phyloP scores from a whole-genome alignment of 2,113 vertebrate genomes.

The Pogonocichla stellata region DNA sequence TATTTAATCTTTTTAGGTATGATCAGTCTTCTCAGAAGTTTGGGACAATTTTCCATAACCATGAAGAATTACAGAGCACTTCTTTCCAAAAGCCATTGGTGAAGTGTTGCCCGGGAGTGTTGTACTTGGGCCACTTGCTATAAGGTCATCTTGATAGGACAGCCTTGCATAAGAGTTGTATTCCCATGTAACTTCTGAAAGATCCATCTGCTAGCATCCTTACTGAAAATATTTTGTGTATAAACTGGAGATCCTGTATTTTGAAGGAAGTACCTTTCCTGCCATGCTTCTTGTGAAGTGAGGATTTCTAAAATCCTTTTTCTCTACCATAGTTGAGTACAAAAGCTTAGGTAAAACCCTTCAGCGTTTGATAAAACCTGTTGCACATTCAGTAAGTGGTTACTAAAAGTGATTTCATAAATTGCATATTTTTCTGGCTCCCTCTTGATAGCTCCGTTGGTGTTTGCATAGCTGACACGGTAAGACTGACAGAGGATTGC shows the following conservation, averaged over 20 bases:
- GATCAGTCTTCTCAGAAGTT: neutral
- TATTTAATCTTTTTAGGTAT: neutral
- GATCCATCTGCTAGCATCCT: neutral
- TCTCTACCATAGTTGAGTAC: rapidly evolving
- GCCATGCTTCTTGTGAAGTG: neutral
- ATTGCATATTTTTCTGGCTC: neutral
- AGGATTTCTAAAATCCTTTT: neutral
- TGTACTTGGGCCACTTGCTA: rapidly evolving
- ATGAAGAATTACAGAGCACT: neutral
- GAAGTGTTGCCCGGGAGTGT: neutral
- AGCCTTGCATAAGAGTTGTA: rapidly evolving
- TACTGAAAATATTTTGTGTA: neutral
- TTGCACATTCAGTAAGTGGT: neutral
- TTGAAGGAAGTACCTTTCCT: neutral
- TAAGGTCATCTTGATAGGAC: neutral
- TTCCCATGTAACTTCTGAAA: neutral
- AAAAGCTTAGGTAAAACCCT: neutral
- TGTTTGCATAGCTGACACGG: neutral
- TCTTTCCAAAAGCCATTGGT: neutral
- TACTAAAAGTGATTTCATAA: neutral
- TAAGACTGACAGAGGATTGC: neutral
- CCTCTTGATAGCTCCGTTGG: neutral
- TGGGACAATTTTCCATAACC: rapidly evolving
- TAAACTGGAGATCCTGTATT: neutral
- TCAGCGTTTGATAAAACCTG: neutral